Percentiles rank a stretch among this genome's conserved stretches.
Evolutionary conservation across 2,888 invertebrate genomes (phyloP).

Genomic region (Platycheirus rosarum): DNA sequence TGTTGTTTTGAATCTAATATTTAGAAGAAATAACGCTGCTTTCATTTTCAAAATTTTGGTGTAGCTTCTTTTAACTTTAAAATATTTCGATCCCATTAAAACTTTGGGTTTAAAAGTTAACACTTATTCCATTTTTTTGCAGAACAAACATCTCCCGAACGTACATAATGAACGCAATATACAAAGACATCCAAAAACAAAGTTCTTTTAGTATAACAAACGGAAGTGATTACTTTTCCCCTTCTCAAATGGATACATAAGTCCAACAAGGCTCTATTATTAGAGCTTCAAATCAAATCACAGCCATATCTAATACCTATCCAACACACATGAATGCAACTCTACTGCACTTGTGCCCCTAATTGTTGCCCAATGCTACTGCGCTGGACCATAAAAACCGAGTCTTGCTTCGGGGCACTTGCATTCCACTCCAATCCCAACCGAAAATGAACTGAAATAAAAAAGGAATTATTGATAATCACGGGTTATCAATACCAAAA

Average conservation of each 20-base stretch:
- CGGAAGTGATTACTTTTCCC: conserved; percentile 59
- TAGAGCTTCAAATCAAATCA: conserved; percentile 61
- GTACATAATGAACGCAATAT: too few species aligned
- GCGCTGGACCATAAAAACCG: conserved; percentile 43
- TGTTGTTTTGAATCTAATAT: too few species aligned
- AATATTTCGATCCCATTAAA: too few species aligned
- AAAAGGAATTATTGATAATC: conserved; percentile 71
- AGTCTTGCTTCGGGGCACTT: conserved; percentile 48
- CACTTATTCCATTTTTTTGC: too few species aligned
- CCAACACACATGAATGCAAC: not conserved
- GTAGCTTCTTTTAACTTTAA: too few species aligned
- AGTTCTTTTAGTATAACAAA: conserved; percentile 5
- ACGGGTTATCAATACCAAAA: conserved; percentile 68
- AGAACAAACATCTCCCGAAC: too few species aligned
- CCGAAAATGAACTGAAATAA: conserved; percentile 36
- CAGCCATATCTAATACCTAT: too few species aligned
- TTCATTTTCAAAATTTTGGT: too few species aligned
- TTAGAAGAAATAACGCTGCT: too few species aligned
- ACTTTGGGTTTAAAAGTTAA: too few species aligned
- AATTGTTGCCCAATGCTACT: conserved; percentile 67
- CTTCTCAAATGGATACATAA: conserved; percentile 31
- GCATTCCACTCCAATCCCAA: conserved; percentile 47
- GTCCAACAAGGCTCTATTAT: conserved; percentile 36
- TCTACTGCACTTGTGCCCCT: conserved; percentile 61
- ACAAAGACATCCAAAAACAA: too few species aligned